Base-by-base conservation (phyloP, 2,888 invertebrate genomes). In the Strigamia maritima region DNA sequence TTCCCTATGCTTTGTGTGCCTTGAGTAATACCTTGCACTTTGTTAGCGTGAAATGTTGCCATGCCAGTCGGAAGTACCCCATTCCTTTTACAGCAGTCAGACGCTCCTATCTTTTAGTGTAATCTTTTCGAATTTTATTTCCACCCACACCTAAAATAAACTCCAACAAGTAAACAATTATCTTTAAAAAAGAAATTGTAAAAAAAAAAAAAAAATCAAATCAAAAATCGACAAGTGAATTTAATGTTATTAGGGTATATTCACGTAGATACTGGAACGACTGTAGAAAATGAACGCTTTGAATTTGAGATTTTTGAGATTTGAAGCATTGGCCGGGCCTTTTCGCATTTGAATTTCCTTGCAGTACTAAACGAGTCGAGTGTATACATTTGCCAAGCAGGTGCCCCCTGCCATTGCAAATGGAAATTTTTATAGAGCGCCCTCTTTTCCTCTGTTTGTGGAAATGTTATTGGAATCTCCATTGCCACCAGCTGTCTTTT, bases 341-440 rank as follows among this genome's bases (percentile, higher is more conserved):
- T 26, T 65, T 26, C 26, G 26, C 24, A 26, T 49, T 65, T 65
- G 24, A 26, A 65, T 26, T 65, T 65, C 26, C 65, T 26, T 65
- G 3, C 28, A 65, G 65, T 65, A 26, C 65, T 65, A 65, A 65
- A 65, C 65, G 65, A 65, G 65, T 65, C 65, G 65, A 65, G 65
- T 65, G 65, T 65, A 65, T 65, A 65, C 65, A 65, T 65, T 65
- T 65, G 65, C 65, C 65, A 65, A 65, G 26, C 65, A 65, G 65
- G 65, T 65, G 65, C 65, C 65, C 65, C 65, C 65, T 65, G 65
- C 65, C 65, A 65, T 65, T 65, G 65, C 65, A 65, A 65, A 65
- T 65, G 65, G 65, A 65, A 65, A 65, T 65, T 65, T 65, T 65
- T 65, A 65, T 65, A 65, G 65, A 65, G 65, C 65, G 26, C 65